Conservation (phyloP, 2,888 invertebrate species). For the Deroplatys truncata region DNA sequence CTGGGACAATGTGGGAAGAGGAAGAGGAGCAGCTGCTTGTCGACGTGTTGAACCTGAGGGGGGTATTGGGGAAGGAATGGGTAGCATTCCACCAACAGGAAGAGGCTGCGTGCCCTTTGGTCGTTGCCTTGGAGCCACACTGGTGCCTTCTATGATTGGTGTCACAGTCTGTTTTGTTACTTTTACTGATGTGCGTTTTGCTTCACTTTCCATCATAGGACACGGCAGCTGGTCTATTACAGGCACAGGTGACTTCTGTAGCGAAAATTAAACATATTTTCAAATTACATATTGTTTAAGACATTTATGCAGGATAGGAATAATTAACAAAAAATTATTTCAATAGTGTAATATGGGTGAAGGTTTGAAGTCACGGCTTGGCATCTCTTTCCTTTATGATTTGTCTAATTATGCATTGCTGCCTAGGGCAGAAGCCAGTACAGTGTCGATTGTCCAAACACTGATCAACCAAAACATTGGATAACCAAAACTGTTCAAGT, state of each 20-base stretch:
- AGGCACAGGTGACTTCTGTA: constrained; percentile 62
- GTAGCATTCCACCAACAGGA: constrained; percentile 33
- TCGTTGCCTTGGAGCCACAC: constrained; percentile 76
- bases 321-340: too few species aligned
- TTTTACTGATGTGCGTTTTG: constrained; percentile 49
- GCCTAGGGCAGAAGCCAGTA: too few species aligned
- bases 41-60: not conserved
- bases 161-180: constrained; percentile 46
- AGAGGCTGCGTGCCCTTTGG: constrained; percentile 58
- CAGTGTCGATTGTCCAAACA: too few species aligned
- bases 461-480: too few species aligned
- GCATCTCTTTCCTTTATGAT: too few species aligned
- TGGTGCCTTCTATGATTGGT: constrained; percentile 60
- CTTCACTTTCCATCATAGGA: constrained; percentile 68
- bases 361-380: too few species aligned
- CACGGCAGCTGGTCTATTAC: constrained; percentile 59
- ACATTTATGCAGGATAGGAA: too few species aligned
- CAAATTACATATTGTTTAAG: not conserved
- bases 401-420: too few species aligned
- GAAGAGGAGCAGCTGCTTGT: not conserved
- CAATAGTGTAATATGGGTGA: too few species aligned
- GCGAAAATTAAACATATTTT: constrained; percentile 26
- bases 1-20: constrained; percentile 15
- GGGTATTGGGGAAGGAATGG: constrained; percentile 28
- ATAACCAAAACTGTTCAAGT: too few species aligned